Percentiles rank a stretch among this genome's conserved stretches.
phyloP scores from a whole-genome alignment of 1,140 invertebrate species.

The Brachionus manjavacas region DNA sequence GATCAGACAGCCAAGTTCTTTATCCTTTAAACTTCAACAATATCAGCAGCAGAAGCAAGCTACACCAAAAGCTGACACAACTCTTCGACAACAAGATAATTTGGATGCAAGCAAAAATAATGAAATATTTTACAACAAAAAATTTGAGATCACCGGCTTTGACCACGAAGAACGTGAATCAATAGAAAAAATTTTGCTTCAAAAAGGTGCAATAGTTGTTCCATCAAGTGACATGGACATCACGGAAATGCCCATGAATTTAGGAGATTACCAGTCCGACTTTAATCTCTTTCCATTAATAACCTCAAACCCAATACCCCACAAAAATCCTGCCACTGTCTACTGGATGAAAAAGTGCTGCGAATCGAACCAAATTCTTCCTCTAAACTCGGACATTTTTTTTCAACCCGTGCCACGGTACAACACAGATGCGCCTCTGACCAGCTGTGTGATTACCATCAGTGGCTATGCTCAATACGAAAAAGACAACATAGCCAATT shows the following conservation, averaged over 20 bases:
- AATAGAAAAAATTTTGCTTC: conserved; percentile 26
- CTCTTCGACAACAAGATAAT: not conserved
- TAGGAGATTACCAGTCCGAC: not conserved
- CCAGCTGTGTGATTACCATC: conserved; percentile 28
- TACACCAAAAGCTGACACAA: not conserved
- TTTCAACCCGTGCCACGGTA: conserved; percentile 18
- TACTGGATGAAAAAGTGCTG: conserved; percentile 40
- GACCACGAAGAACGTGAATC: not conserved
- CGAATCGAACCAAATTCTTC: conserved; percentile 13
- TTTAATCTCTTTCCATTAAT: conserved; percentile 12
- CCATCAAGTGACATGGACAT: not conserved
- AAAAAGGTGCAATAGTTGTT: conserved; percentile 5
- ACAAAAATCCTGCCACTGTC: conserved; percentile 33
- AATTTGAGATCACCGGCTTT: conserved; percentile 27
- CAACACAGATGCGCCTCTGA: not conserved
- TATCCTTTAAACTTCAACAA: not conserved
- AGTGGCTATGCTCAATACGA: conserved; percentile 14
- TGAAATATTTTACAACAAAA: conserved; percentile 18
- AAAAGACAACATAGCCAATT: conserved; percentile 39
- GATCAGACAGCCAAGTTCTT: not conserved
- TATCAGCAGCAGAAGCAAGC: conserved; percentile 6
- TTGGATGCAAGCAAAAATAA: not conserved
- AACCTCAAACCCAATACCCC: not conserved
- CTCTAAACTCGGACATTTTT: not conserved
- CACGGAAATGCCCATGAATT: not conserved